A percentile compares a stretch with the other conserved stretches of the same genome.
Evolutionary conservation across 2,113 vertebrate species (phyloP).

Genomic region (Dryoscopus gambensis): DNA sequence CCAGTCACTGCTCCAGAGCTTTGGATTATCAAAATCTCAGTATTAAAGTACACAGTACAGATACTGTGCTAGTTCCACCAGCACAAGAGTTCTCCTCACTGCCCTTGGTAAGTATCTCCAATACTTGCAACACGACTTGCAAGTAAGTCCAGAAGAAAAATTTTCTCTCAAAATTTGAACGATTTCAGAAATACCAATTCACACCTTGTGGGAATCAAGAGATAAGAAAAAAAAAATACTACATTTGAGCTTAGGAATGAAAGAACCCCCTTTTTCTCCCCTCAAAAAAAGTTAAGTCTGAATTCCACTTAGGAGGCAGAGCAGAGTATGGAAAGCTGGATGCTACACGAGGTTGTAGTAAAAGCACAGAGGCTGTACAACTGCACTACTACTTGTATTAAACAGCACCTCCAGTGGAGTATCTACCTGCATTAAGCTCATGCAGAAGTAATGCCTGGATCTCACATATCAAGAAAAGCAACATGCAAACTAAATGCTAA

Average conservation of each 20-base stretch:
- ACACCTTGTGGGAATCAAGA: background rate
- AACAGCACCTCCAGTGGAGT: background rate
- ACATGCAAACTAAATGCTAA: background rate
- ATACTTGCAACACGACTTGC: background rate
- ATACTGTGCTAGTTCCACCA: background rate
- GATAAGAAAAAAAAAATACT: fast-evolving
- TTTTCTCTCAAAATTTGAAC: background rate
- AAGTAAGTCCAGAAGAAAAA: background rate
- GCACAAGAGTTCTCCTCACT: background rate
- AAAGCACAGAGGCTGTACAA: background rate
- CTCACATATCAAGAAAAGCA: background rate
- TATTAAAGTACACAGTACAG: background rate
- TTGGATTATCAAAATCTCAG: background rate
- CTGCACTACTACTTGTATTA: background rate
- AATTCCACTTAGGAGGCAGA: background rate
- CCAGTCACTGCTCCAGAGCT: background rate
- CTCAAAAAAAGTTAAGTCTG: background rate
- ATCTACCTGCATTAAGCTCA: background rate
- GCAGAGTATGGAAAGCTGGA: background rate
- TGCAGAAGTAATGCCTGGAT: background rate
- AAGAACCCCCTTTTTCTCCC: background rate
- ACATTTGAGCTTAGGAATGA: background rate
- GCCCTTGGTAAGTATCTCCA: background rate
- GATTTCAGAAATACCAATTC: background rate
- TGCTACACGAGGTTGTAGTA: background rate